phyloP scores from a whole-genome alignment of 2,113 vertebrate species.

The Lycocorax pyrrhopterus region DNA sequence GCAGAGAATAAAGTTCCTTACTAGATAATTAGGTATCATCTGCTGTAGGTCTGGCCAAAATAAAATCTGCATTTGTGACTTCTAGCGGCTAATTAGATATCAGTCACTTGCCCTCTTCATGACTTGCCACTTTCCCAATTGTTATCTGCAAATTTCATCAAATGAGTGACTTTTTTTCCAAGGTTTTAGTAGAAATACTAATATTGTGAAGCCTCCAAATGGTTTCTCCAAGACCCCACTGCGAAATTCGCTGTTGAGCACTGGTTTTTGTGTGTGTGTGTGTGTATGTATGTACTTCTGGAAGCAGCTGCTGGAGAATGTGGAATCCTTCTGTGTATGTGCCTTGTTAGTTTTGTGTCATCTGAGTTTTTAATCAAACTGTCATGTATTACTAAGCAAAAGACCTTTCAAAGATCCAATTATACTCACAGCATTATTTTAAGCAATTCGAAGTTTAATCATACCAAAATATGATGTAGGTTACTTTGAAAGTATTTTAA shows the following conservation, averaged over 20 bases:
- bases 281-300: background rate
- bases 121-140: background rate
- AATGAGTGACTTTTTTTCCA: background rate
- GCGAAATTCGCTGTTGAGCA: background rate
- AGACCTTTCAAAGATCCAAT: background rate
- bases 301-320: background rate
- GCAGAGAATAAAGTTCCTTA: background rate
- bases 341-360: background rate
- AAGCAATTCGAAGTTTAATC: background rate
- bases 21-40: background rate
- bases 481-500: background rate
- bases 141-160: background rate
- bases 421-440: background rate
- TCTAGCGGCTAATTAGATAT: background rate
- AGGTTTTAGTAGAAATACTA: background rate
- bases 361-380: background rate
- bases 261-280: background rate
- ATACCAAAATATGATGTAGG: background rate
- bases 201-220: background rate
- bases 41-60: background rate
- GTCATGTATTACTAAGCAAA: background rate
- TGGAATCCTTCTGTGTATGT: background rate
- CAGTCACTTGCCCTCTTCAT: background rate
- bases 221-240: background rate
- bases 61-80: background rate